These are phyloP conservation scores for Orchesella flavescens DNA, from an alignment of 2,888 invertebrate species.

Conservation along the genomic window DNA sequence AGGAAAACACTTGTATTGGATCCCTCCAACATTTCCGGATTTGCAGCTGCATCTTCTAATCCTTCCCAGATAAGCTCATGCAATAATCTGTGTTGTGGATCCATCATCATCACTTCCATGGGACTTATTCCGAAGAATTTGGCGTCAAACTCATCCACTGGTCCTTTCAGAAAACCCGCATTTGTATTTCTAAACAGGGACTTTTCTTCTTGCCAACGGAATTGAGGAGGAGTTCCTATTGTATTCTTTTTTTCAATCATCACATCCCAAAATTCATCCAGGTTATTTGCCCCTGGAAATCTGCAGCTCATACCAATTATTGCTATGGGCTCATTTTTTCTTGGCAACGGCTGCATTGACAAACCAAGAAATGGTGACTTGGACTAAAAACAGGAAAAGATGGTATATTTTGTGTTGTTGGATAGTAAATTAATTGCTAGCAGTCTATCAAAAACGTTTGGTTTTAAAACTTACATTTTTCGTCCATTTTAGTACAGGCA, in stretches of 20 bases:
- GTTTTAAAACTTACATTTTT: too few species aligned
- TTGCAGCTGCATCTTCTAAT: not conserved
- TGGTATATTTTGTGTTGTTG: too few species aligned
- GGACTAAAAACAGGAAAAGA: too few species aligned
- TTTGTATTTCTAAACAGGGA: not conserved
- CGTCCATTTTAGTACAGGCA: too few species aligned
- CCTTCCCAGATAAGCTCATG: not conserved
- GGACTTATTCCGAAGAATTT: not conserved
- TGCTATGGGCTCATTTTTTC: not conserved
- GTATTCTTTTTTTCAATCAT: constrained; percentile 5
- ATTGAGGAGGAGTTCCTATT: not conserved
- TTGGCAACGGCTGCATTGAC: too few species aligned
- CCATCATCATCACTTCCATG: not conserved
- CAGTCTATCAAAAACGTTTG: too few species aligned
- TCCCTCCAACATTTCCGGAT: not conserved
- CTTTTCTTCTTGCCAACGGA: not conserved
- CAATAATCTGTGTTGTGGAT: not conserved
- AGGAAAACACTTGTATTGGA: not conserved
- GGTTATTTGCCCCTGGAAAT: constrained; percentile 23
- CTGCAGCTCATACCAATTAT: constrained; percentile 28
- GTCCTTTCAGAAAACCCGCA: not conserved
- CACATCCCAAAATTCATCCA: constrained; percentile 32
- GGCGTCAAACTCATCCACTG: not conserved
- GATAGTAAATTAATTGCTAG: too few species aligned
- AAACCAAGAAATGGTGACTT: too few species aligned